Conservation (phyloP, 2,888 invertebrate species). For the Eulithis testata region DNA sequence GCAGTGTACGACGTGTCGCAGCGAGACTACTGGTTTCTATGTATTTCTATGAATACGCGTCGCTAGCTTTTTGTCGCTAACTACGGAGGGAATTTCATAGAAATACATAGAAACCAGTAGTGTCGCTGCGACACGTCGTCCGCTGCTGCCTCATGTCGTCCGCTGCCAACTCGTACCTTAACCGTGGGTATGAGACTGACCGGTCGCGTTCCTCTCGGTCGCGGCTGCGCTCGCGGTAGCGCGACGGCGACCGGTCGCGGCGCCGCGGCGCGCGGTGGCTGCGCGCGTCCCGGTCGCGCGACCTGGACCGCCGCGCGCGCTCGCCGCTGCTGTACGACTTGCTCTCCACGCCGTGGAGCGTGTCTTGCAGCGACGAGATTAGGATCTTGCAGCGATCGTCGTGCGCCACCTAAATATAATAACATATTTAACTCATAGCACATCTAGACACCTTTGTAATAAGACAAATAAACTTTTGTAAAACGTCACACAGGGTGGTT, state of each 20-base stretch:
- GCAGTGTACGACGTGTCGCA: too few species aligned
- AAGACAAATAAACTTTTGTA: too few species aligned
- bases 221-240: conserved; percentile 72
- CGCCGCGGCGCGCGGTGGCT: conserved; percentile 73
- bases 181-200: conserved; percentile 43
- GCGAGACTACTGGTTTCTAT: too few species aligned
- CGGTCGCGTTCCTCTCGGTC: conserved; percentile 78
- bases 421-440: neutral
- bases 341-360: conserved; percentile 97
- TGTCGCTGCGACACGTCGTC: too few species aligned
- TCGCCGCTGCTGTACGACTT: conserved; percentile 94
- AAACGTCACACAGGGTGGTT: too few species aligned
- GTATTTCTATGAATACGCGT: too few species aligned
- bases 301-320: conserved; percentile 77
- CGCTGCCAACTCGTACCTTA: too few species aligned
- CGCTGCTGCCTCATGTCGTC: too few species aligned
- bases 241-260: conserved; percentile 64
- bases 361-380: conserved; percentile 98
- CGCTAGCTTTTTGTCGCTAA: too few species aligned
- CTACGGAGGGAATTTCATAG: too few species aligned
- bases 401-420: conserved; percentile 87
- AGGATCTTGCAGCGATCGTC: conserved; percentile 99
- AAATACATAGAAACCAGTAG: too few species aligned
- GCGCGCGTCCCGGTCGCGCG: conserved; percentile 64
- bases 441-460: too few species aligned